These are phyloP conservation scores for Leptarthrus brevirostris DNA, from an alignment of 2,888 invertebrate genomes.

Conservation along the genomic window DNA sequence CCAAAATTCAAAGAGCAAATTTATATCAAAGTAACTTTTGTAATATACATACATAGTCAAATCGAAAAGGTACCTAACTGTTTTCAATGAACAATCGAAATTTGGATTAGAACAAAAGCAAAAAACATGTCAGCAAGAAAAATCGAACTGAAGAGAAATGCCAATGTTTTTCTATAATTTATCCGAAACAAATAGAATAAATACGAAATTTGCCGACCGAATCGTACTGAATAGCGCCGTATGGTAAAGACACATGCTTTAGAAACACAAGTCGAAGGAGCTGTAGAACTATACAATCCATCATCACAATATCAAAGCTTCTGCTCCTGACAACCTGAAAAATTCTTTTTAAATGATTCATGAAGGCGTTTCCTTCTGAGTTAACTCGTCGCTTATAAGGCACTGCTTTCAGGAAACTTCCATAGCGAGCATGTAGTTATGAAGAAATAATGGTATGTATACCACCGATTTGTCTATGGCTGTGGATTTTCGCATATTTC, in stretches of 20 bases:
- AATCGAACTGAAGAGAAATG: neutral
- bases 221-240: neutral
- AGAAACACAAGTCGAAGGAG: neutral
- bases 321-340: constrained; percentile 44
- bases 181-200: neutral
- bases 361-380: constrained; percentile 45
- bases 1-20: neutral
- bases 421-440: too few species aligned
- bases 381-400: constrained; percentile 17
- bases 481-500: constrained; percentile 11
- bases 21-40: neutral
- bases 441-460: too few species aligned
- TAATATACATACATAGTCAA: neutral
- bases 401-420: neutral
- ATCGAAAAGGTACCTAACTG: neutral
- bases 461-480: neutral
- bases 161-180: neutral
- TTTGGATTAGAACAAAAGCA: neutral
- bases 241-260: neutral
- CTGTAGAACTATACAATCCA: constrained; percentile 14
- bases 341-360: constrained; percentile 49
- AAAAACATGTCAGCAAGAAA: neutral
- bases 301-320: constrained; percentile 49
- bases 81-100: neutral
- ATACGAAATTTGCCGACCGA: neutral